These are phyloP conservation scores for Andrena bicolor DNA, from an alignment of 2,888 invertebrate species.

Conservation along the genomic window DNA sequence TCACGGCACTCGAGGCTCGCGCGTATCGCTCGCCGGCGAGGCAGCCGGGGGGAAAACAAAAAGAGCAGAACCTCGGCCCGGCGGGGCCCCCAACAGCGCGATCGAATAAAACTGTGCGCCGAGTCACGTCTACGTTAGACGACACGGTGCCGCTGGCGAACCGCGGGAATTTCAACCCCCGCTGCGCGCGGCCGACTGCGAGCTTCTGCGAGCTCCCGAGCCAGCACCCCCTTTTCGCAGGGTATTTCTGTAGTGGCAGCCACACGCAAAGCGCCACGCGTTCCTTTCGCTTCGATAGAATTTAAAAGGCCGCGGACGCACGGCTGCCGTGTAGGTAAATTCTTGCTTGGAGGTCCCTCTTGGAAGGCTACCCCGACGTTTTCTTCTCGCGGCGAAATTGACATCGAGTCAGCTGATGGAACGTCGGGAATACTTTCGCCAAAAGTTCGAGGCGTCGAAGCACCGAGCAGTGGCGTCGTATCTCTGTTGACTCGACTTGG, in stretches of 20 bases:
- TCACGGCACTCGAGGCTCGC: constrained; percentile 75
- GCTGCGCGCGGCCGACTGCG: constrained; percentile 69
- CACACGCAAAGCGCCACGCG: constrained; percentile 73
- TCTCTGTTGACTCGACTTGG: no score
- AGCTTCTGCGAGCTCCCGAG: constrained; percentile 13
- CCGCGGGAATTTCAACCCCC: constrained; percentile 75
- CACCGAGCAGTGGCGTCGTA: background rate
- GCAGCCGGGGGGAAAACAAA: constrained; percentile 50
- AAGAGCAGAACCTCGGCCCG: constrained; percentile 61
- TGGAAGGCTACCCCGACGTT: background rate
- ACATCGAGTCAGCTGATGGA: no score
- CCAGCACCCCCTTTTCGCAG: constrained; percentile 59
- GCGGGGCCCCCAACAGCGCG: constrained; percentile 78
- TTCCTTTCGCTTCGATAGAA: constrained; percentile 26
- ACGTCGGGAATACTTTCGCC: no score
- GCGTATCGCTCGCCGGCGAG: constrained; percentile 48
- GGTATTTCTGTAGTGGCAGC: constrained; percentile 71
- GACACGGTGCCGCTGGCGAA: constrained; percentile 48
- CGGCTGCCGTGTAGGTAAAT: constrained; percentile 37
- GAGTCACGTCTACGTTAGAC: constrained; percentile 64
- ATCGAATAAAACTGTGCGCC: constrained; percentile 77
- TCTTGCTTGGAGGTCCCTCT: constrained; percentile 38
- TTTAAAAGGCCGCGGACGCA: constrained; percentile 19
- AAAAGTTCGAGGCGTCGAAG: background rate
- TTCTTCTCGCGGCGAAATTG: no score